Percentiles rank a stretch among this genome's conserved stretches.
Conservation (phyloP, 2,888 invertebrate genomes). For the Pycnomerus fuliginosus region DNA sequence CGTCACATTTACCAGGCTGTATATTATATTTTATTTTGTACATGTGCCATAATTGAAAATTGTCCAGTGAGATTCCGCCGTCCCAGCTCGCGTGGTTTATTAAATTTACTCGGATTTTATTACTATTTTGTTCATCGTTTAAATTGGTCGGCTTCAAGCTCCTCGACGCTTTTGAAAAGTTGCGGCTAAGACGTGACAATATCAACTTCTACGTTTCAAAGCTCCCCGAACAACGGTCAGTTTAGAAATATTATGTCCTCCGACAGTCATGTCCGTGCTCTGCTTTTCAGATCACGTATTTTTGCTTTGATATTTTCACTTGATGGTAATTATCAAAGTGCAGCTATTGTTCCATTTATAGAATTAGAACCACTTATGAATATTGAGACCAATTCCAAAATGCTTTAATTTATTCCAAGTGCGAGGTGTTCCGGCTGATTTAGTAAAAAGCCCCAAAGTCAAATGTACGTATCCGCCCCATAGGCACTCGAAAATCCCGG, state of each 20-base stretch:
- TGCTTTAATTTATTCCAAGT: no score
- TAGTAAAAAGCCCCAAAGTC: no score
- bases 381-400: no score
- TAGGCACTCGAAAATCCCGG: conserved; percentile 1
- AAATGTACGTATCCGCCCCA: no score
- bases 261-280: conserved; percentile 26
- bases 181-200: conserved; percentile 27
- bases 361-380: no score
- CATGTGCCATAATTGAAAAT: conserved; percentile 19
- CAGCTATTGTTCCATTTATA: no score
- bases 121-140: background rate
- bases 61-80: conserved; percentile 15
- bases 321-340: no score
- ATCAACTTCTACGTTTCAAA: conserved; percentile 28
- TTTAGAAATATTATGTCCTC: conserved; percentile 32
- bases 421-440: no score
- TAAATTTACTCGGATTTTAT: conserved; percentile 6
- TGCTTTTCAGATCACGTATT: no score
- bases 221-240: conserved; percentile 32
- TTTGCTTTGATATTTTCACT: no score
- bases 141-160: background rate
- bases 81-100: conserved; percentile 16
- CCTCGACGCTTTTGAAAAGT: background rate
- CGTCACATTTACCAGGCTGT: conserved; percentile 33
- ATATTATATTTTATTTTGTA: conserved; percentile 24